These are phyloP conservation scores for Stichopus horrens DNA, from an alignment of 53 echinoderm and acorn worm species.

Conservation along the genomic window DNA sequence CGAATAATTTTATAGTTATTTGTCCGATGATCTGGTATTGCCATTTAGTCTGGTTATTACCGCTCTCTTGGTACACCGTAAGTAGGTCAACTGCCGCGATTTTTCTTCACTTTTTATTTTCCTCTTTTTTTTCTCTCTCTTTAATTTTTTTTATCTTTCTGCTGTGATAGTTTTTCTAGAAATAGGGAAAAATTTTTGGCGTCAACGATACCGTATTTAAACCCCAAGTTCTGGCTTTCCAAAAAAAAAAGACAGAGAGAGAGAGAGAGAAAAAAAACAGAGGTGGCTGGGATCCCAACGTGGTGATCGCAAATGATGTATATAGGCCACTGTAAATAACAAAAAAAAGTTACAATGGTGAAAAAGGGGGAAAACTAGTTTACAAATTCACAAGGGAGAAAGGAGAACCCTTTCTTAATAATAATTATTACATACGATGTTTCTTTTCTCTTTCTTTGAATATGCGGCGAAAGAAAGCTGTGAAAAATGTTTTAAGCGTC, in stretches of 20 bases:
- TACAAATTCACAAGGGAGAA: constrained; percentile 22
- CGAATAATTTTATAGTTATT: no score
- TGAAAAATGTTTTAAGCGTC: constrained; percentile 36
- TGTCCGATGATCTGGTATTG: constrained; percentile 18
- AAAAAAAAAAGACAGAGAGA: neutral
- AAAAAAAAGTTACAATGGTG: constrained; percentile 6
- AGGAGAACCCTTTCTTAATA: constrained; percentile 18
- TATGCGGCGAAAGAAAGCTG: neutral
- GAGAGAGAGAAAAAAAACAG: no score
- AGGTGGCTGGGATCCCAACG: constrained; percentile 9
- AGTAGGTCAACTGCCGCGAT: constrained; percentile 37
- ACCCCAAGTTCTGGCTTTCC: constrained; percentile 10
- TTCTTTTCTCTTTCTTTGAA: neutral
- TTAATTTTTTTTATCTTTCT: neutral
- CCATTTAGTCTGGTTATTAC: constrained; percentile 25
- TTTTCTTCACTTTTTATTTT: neutral
- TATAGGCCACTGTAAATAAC: constrained; percentile 30
- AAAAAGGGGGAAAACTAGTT: constrained; percentile 24
- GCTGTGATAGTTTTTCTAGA: neutral
- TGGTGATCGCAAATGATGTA: constrained; percentile 4
- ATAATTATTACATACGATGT: constrained; percentile 11
- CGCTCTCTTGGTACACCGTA: constrained; percentile 28
- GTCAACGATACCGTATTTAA: constrained; percentile 26
- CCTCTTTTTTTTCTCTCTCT: no score
- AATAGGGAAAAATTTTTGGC: neutral